These are phyloP conservation scores for Drosophila orosa DNA, from an alignment of 1,140 invertebrate genomes.

Conservation along the genomic window DNA sequence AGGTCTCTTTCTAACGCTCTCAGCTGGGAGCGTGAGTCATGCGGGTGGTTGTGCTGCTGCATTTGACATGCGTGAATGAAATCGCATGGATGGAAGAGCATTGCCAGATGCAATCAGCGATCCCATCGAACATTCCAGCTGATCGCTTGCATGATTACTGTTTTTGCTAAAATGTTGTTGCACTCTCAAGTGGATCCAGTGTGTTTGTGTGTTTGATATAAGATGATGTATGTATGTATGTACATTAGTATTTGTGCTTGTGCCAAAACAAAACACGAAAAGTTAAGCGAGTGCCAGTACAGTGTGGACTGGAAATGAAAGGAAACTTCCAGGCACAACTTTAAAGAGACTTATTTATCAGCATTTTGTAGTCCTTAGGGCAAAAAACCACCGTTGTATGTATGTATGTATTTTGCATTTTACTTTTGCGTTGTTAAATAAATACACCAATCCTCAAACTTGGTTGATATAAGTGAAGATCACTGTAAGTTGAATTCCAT, in stretches of 20 bases:
- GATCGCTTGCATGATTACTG: constrained; percentile 26
- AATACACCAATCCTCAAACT: neutral
- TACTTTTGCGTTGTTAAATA: neutral
- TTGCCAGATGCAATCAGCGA: constrained; percentile 38
- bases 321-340: neutral
- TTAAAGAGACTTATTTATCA: neutral
- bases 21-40: constrained; percentile 31
- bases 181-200: constrained; percentile 27
- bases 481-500: constrained; percentile 2
- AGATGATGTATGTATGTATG: neutral
- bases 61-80: constrained; percentile 35
- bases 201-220: neutral
- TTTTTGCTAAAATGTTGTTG: constrained; percentile 33
- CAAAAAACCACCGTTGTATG: neutral
- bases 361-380: neutral
- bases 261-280: constrained; percentile 28
- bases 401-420: neutral
- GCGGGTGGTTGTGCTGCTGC: constrained; percentile 2
- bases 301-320: neutral
- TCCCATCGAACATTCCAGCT: constrained; percentile 38
- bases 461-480: too few relatives aligned
- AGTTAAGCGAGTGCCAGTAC: constrained; percentile 23
- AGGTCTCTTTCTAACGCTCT: constrained; percentile 3
- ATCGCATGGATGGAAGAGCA: constrained; percentile 21
- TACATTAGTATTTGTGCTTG: neutral